Evolutionary conservation across 2,888 invertebrate genomes (phyloP).

Genomic region (Zhengitettix transpicula): DNA sequence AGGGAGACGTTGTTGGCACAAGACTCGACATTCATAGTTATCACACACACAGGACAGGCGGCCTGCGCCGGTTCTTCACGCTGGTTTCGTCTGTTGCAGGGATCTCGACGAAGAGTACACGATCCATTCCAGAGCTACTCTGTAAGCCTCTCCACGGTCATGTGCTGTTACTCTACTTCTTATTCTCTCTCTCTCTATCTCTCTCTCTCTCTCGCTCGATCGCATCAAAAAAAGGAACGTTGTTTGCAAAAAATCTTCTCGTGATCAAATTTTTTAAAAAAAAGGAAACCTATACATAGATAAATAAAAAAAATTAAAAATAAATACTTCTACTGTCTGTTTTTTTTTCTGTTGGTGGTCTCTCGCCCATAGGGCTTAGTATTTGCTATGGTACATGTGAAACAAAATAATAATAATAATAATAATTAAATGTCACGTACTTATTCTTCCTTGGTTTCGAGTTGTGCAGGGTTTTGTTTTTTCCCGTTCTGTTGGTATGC

Average conservation of each 20-base stretch:
- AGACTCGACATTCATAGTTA: not conserved
- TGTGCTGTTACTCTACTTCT: not conserved
- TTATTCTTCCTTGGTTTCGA: not conserved
- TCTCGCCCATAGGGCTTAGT: not conserved
- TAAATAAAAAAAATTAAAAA: not conserved
- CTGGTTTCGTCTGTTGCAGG: constrained; percentile 29
- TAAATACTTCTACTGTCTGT: not conserved
- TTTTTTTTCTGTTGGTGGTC: not conserved
- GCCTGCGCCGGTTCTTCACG: constrained; percentile 1
- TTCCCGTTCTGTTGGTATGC: too few relatives aligned
- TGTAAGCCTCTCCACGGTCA: constrained; percentile 40
- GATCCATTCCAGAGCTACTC: constrained; percentile 71
- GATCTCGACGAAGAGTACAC: constrained; percentile 62
- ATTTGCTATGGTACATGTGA: too few relatives aligned
- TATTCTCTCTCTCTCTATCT: too few relatives aligned
- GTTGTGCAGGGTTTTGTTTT: not conserved
- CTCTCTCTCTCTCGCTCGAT: not conserved
- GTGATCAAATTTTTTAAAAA: too few relatives aligned
- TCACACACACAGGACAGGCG: not conserved
- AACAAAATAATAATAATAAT: not conserved
- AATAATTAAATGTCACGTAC: not conserved
- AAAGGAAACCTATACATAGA: too few relatives aligned
- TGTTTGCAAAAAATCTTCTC: too few relatives aligned
- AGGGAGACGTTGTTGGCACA: not conserved
- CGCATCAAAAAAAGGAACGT: not conserved